Evolutionary conservation across 2,113 vertebrate genomes (phyloP), one percentile per base, ranked within the genome.

Genomic region (Chloropsis cyanopogon): DNA sequence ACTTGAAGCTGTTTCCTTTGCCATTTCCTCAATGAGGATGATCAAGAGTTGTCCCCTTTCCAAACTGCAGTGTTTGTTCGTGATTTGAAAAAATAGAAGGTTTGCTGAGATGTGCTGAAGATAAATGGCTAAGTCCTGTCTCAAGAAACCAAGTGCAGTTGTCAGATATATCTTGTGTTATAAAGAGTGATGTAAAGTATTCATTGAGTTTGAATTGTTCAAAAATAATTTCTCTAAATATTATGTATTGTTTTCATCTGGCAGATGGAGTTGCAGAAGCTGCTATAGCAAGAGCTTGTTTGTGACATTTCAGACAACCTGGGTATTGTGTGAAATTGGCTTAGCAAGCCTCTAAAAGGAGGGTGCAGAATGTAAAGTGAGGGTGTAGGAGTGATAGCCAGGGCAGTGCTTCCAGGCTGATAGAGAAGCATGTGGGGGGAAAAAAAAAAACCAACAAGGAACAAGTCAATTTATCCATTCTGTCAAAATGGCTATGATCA

Each of bases 401-500:
- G 82, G 82, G 71, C 73, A 6, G 28, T 72, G 82, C 86, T 94
- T 94, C 53, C 66, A 92, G 75, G 54, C 82, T 95, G 79, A 59
- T 61, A 61, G 63, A 84, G 63, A 80, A 82, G 63, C 19, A 60
- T 23, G 73, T 72, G 92, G 65, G 22, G 0, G 5, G 11, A 28
- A 65, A 64, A 59, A 53, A 64, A 46, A 21, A 49, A 47, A 33
- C 1, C 9, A 82, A 18, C 49, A 91, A 71, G 56, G 90, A 95
- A 87, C 91, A 91, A 95, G 75, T 95, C 46, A 79, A 80, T 96
- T 96, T 95, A 90, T 95, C 90, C 37, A 2, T 91, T 87, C 95
- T 97, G 96, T 97, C 94, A 95, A 95, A 96, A 87, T 95, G 95
- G 89, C 93, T 97, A 35, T 1, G 7, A 95, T 95, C 94, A 95